Conservation (phyloP, 1,140 invertebrate species). For the Rhyacophila brunnea region DNA sequence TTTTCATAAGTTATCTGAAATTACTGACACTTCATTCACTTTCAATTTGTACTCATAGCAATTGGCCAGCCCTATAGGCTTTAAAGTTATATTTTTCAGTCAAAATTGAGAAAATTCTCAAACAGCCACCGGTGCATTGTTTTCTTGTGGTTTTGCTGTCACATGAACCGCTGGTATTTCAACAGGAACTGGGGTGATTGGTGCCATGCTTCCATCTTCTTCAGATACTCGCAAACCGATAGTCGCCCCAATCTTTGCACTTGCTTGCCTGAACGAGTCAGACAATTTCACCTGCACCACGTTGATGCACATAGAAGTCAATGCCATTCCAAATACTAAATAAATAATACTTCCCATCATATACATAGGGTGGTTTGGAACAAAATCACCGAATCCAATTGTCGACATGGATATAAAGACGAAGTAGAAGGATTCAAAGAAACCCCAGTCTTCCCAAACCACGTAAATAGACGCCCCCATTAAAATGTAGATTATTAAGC, state of each 20-base stretch:
- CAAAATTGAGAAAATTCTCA: not conserved
- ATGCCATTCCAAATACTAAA: constrained; percentile 87
- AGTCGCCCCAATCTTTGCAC: constrained; percentile 81
- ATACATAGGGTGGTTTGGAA: constrained; percentile 83
- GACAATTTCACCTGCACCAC: constrained; percentile 86
- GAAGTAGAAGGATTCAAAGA: constrained; percentile 91
- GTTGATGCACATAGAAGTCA: constrained; percentile 97
- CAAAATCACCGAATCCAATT: constrained; percentile 88
- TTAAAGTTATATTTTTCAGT: too few species aligned
- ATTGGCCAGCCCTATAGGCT: too few species aligned
- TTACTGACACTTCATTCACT: too few species aligned
- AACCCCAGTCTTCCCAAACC: constrained; percentile 78
- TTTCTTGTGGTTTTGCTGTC: constrained; percentile 27
- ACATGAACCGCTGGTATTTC: constrained; percentile 49
- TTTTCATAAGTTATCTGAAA: too few species aligned
- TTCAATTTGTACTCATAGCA: too few species aligned
- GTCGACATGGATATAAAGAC: constrained; percentile 94
- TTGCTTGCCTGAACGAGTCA: constrained; percentile 81
- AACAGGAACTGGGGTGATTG: constrained; percentile 45
- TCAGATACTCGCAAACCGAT: constrained; percentile 75
- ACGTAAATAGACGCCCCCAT: constrained; percentile 77
- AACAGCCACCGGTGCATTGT: not conserved
- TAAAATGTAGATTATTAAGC: constrained; percentile 82
- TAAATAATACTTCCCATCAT: constrained; percentile 94
- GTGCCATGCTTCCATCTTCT: constrained; percentile 58